These are phyloP conservation scores for Aspidiotus destructor DNA, from an alignment of 2,888 invertebrate species.

Conservation along the genomic window DNA sequence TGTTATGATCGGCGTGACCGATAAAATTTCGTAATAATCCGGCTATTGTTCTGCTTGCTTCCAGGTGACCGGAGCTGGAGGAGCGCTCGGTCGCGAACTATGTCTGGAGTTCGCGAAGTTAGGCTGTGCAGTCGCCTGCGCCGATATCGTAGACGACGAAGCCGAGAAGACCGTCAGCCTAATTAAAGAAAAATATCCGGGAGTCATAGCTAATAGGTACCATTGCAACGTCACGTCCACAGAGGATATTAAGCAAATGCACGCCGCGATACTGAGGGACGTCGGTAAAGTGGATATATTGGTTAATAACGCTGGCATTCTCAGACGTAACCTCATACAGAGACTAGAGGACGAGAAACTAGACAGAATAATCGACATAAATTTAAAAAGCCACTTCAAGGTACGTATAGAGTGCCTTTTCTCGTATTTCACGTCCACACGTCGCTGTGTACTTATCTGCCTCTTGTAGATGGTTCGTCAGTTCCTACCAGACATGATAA, in stretches of 20 bases:
- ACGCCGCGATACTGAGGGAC: neutral
- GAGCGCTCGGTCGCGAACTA: neutral
- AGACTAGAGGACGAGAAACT: neutral
- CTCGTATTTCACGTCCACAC: no score
- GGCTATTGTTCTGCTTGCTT: no score
- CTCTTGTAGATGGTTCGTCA: conserved; percentile 67
- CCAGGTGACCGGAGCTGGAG: neutral
- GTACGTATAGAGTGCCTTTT: neutral
- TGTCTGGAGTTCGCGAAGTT: neutral
- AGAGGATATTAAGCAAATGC: neutral
- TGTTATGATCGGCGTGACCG: no score
- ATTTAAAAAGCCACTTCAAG: conserved; percentile 1
- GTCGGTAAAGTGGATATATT: neutral
- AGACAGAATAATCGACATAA: neutral
- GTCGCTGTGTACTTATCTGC: no score
- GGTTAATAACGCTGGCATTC: neutral
- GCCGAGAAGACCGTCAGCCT: neutral
- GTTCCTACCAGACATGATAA: conserved; percentile 83
- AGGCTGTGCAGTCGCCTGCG: neutral
- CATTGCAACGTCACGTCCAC: neutral
- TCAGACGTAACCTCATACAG: neutral
- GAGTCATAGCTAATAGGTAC: neutral
- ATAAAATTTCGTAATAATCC: no score
- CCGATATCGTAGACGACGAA: neutral
- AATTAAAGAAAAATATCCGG: neutral